These are phyloP conservation scores for Simalia tracyae DNA, from an alignment of 2,797 vertebrate species.

Conservation along the genomic window DNA sequence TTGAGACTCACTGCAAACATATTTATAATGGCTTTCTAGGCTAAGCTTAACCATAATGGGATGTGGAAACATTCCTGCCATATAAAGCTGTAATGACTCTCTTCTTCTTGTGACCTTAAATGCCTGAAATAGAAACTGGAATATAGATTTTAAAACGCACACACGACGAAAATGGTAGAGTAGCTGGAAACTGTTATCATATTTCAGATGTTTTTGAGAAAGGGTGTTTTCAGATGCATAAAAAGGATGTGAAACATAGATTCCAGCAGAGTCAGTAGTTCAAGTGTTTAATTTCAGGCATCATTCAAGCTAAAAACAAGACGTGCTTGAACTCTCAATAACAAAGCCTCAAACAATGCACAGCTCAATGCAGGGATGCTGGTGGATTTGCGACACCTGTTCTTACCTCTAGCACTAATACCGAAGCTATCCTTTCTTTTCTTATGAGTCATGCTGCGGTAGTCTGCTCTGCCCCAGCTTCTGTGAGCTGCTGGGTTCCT, in stretches of 20 bases:
- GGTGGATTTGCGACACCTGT: neutral
- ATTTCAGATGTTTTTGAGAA: neutral
- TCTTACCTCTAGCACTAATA: neutral
- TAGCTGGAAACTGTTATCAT: neutral
- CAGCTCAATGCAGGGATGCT: neutral
- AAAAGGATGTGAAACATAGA: neutral
- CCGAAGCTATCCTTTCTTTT: neutral
- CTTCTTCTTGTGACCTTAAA: neutral
- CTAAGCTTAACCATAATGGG: neutral
- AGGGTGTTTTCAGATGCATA: neutral
- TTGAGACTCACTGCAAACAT: neutral
- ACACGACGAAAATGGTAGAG: neutral
- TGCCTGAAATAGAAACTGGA: neutral
- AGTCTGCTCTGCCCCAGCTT: neutral
- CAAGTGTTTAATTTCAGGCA: slow-evolving; percentile 8
- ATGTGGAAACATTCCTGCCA: too few relatives aligned
- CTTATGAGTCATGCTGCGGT: neutral
- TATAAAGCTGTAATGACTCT: neutral
- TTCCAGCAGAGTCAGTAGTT: slow-evolving; percentile 4
- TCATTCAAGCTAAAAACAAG: neutral
- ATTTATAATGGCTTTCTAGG: neutral
- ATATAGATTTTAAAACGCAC: neutral
- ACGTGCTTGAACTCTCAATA: neutral
- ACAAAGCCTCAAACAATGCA: neutral
- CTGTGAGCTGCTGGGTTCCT: neutral